phyloP scores from a whole-genome alignment of 2,888 invertebrate species.

The Hanleya hanleyi region DNA sequence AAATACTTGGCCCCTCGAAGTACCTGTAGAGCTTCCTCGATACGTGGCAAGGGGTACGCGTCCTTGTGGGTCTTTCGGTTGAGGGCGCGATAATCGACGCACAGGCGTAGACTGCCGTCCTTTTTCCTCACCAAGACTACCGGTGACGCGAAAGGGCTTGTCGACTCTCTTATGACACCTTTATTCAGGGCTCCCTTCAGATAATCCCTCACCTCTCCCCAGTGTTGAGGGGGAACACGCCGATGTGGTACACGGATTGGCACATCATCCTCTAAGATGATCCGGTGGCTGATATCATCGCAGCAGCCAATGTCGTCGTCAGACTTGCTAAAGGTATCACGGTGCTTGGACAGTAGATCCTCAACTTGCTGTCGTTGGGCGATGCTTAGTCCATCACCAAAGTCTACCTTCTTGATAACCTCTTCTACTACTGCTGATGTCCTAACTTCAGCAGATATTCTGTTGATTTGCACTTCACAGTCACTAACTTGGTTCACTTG shows the following conservation, averaged over 20 bases:
- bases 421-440: background rate
- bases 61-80: slow-evolving; percentile 49
- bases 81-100: slow-evolving; percentile 47
- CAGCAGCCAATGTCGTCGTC: slow-evolving; percentile 18
- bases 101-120: slow-evolving; percentile 36
- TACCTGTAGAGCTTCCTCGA: slow-evolving; percentile 48
- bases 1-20: slow-evolving; percentile 40
- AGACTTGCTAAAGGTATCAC: background rate
- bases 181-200: slow-evolving; percentile 20
- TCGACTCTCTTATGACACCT: slow-evolving; percentile 23
- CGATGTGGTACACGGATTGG: slow-evolving; percentile 22
- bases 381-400: background rate
- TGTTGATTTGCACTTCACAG: background rate
- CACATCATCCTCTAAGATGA: slow-evolving; percentile 4
- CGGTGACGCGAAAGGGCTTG: slow-evolving; percentile 40
- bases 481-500: background rate
- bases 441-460: background rate
- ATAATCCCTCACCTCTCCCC: slow-evolving; percentile 33
- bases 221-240: no score
- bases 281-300: slow-evolving; percentile 11
- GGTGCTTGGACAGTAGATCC: background rate
- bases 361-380: background rate
- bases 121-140: slow-evolving; percentile 43
- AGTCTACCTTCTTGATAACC: background rate
- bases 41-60: slow-evolving; percentile 46